phyloP scores from a whole-genome alignment of 2,888 invertebrate species.

The Exephanes ischioxanthus region DNA sequence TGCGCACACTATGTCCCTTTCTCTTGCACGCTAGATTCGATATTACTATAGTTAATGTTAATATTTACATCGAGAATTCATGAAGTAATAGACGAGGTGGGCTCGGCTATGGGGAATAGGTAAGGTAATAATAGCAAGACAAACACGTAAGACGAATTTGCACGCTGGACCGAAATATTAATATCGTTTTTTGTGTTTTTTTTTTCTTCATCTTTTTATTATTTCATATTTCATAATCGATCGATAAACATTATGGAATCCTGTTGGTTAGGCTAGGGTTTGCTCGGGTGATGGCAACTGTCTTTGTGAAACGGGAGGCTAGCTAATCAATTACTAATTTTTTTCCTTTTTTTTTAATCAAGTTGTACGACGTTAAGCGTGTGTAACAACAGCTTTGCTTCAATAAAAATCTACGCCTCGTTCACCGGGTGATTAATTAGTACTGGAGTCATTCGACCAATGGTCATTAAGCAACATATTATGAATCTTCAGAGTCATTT shows the following conservation, averaged over 20 bases:
- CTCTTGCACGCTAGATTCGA: constrained; percentile 68
- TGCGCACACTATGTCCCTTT: constrained; percentile 50
- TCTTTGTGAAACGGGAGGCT: constrained; percentile 17
- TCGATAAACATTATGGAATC: constrained; percentile 40
- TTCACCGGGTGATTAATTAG: constrained; percentile 54
- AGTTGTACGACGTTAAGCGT: constrained; percentile 32
- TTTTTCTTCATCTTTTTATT: constrained; percentile 36
- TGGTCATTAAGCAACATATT: constrained; percentile 51
- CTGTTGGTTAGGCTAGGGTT: constrained; percentile 40
- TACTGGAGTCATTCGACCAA: constrained; percentile 36
- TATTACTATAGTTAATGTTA: constrained; percentile 80
- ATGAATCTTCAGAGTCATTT: constrained; percentile 31
- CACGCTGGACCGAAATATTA: constrained; percentile 69
- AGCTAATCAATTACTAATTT: constrained; percentile 19
- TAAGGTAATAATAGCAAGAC: constrained; percentile 77
- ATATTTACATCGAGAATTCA: constrained; percentile 84
- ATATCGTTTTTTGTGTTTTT: constrained; percentile 45
- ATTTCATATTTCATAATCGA: constrained; percentile 45
- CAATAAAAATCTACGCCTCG: constrained; percentile 41
- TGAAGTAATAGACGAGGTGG: constrained; percentile 79
- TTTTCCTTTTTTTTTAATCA: constrained; percentile 15
- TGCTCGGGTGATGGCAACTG: constrained; percentile 48
- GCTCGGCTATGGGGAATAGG: constrained; percentile 73
- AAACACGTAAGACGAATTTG: constrained; percentile 75
- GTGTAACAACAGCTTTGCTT: constrained; percentile 33